Base-by-base conservation (phyloP, 1,140 invertebrate species). In the Cydia amplana region DNA sequence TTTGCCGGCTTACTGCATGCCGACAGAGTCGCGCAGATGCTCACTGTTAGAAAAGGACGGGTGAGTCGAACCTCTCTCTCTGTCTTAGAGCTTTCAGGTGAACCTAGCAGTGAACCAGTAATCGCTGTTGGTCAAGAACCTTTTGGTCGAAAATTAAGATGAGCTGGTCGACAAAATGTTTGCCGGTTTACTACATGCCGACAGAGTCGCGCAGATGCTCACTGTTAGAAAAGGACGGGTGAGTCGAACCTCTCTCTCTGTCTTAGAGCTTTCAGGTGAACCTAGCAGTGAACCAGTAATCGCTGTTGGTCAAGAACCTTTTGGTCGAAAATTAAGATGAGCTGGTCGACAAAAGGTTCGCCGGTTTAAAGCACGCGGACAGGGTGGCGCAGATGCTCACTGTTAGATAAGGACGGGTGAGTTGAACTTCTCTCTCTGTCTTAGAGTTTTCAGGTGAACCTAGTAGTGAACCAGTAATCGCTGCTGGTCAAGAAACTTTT, bases 171-270 rank as follows among this genome's bases (percentile, higher is more conserved):
- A 93, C 73, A 95, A 94, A 80, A 94, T 96, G 74, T 94, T 95
- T 65, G 89, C 94, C 0, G 95, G 95, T 3, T 87, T 96, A 36
- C 89, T 95, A 46, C 94, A 95, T 78, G 95, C 95, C 9, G 95
- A 96, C 73, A 94, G 96, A 83, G 92, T 96, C 78, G 85, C 94
- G 9, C 94, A 94, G 81, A 95, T 96, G 93, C 88, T 96, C 78
- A 95, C 94, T 80, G 95, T 96, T 72, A 93, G 96, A 77, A 97
- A 97, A 83, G 96, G 96, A 85, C 95, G 96, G 93, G 95, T 96
- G 86, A 81, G 88, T 77, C 72, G 12, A 18, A n/a, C 16, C 3
- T 51, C 49, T 10, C 49, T 51, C 16, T 51, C 0, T 51, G 5
- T 51, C 2, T 51, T 18, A 18, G 43, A 12, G 12, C 55, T 28